Percentiles rank a stretch among this genome's conserved stretches.
phyloP scores from a whole-genome alignment of 2,888 invertebrate genomes.

The Acronicta aceris region DNA sequence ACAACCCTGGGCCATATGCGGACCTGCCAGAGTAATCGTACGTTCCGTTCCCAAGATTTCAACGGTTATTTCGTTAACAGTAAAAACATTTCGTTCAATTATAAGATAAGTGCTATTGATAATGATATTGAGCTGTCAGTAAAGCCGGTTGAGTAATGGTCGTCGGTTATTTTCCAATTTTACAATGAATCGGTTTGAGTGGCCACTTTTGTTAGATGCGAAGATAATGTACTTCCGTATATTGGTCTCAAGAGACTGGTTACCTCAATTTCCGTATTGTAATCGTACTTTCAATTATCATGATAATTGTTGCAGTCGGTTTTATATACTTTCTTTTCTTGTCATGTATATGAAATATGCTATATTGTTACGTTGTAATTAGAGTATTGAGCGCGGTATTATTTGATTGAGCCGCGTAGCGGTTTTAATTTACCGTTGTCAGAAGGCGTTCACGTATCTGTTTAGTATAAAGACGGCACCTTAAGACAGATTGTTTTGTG shows the following conservation, averaged over 20 bases:
- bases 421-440: constrained; percentile 11
- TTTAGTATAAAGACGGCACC: no score
- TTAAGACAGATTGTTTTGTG: constrained; percentile 6
- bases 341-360: constrained; percentile 18
- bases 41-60: constrained; percentile 60
- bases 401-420: constrained; percentile 27
- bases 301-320: constrained; percentile 41
- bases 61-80: constrained; percentile 62
- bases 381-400: constrained; percentile 15
- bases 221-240: constrained; percentile 51
- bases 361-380: constrained; percentile 23
- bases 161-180: constrained; percentile 54
- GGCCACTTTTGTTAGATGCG: constrained; percentile 51
- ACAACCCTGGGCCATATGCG: constrained; percentile 42
- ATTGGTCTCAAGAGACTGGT: constrained; percentile 31
- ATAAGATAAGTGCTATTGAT: constrained; percentile 69
- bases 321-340: constrained; percentile 49
- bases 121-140: constrained; percentile 59
- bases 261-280: constrained; percentile 47
- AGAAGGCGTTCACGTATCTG: constrained; percentile 18
- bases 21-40: constrained; percentile 45
- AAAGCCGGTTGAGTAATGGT: constrained; percentile 48
- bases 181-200: constrained; percentile 47
- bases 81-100: constrained; percentile 68
- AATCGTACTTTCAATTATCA: constrained; percentile 49